Base-by-base conservation (phyloP, 2,888 invertebrate genomes). In the Cotesia congregata region DNA sequence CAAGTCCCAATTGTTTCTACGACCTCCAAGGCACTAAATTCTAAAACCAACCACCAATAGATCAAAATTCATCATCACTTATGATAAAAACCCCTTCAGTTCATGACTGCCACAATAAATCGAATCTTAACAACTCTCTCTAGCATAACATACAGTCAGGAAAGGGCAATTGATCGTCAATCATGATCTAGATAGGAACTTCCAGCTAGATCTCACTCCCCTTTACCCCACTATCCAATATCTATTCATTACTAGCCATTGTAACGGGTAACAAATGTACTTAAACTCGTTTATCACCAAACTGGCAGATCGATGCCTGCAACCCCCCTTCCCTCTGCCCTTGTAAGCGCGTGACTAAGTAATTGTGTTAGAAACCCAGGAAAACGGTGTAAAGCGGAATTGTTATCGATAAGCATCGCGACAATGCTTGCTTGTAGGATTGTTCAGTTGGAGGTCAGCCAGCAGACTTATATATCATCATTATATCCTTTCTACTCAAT, bases 401-500 rank as follows among this genome's bases (percentile, higher is more conserved):
- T 50, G 50, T 50, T 50, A 50, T 50, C 50, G 50, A 50, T 50
- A 50, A 50, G 50, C 50, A 50, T 50, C 50, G 50, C 12, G 50
- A 50, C 50, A 50, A 50, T 50, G 50, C 12, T 50, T 7, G 50
- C 9, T 50, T 15, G 38, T n/a, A 67, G 3, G 50, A 50, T 50
- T 50, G 50, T 7, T 12, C 50, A 50, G 50, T 50, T 12, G 50
- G 50, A 12, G 7, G 50, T 7, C 12, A 50, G 50, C 38, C n/a
- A 38, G 67, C 39, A n/a, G 6, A 20, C 67, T 38, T 67, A 12
- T 67, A 67, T 67, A 67, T 67, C 39, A 67, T 38, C 67, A 67
- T 39, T 38, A 67, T 38, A n/a, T 67, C 30, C 39, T 30, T 38
- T 67, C 20, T n/a, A 67, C n/a, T 67, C 12, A 20, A 67, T 39